Conservation (phyloP, 2,113 vertebrate genomes). For the Lagenorhynchus albirostris region DNA sequence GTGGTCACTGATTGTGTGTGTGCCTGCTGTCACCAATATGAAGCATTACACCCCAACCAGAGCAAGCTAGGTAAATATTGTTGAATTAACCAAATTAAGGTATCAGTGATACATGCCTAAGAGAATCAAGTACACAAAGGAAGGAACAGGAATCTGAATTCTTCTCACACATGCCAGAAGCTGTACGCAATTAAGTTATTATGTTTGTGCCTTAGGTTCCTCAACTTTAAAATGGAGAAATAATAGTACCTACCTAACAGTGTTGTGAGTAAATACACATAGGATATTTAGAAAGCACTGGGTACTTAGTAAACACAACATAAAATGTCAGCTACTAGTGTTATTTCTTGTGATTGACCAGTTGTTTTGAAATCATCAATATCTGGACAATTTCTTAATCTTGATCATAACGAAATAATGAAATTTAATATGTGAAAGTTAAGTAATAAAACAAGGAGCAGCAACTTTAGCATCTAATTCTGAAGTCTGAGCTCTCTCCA, state of each 20-base stretch:
- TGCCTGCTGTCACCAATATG: neutral
- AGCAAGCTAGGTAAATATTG: neutral
- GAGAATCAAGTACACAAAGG: neutral
- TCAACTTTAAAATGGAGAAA: neutral
- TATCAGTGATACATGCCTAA: neutral
- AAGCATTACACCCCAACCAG: neutral
- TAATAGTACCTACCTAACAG: neutral
- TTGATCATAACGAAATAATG: neutral
- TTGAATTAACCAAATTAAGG: neutral
- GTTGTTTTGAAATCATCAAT: neutral
- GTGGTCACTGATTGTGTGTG: neutral
- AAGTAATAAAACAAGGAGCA: neutral
- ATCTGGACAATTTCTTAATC: neutral
- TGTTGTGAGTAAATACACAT: neutral
- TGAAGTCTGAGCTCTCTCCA: neutral
- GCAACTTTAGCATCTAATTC: neutral
- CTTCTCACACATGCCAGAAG: neutral
- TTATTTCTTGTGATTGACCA: neutral
- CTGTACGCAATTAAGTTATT: neutral
- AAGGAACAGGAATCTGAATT: neutral
- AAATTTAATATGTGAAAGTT: neutral
- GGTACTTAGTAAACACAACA: neutral
- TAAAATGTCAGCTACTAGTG: neutral
- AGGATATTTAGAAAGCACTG: neutral
- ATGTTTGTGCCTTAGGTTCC: neutral